These are phyloP conservation scores for Tiphia femorata DNA, from an alignment of 2,888 invertebrate species.

Conservation along the genomic window DNA sequence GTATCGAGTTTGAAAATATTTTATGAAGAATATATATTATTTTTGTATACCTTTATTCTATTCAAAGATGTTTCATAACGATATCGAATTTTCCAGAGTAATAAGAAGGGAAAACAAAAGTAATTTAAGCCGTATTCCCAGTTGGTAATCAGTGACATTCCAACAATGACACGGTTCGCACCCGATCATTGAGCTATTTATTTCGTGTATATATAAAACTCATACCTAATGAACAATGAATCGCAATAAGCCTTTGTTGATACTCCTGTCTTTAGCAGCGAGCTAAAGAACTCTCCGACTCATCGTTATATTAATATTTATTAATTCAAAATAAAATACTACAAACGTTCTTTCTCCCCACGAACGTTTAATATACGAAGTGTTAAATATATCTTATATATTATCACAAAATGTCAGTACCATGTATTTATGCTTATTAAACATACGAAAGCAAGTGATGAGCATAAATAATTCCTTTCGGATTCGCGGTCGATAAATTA, in stretches of 20 bases:
- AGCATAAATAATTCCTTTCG: too few relatives aligned
- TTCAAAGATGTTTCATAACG: slow-evolving; percentile 7
- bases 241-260: slow-evolving; percentile 24
- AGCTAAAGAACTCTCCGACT: slow-evolving; percentile 42
- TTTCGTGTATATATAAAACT: slow-evolving; percentile 55
- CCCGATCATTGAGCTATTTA: slow-evolving; percentile 48
- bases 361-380: slow-evolving; percentile 17
- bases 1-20: too few relatives aligned
- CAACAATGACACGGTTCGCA: slow-evolving; percentile 46
- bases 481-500: too few relatives aligned
- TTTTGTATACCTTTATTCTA: neutral
- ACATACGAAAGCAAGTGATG: too few relatives aligned
- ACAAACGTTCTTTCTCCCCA: slow-evolving; percentile 26
- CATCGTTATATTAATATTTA: slow-evolving; percentile 50
- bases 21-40: neutral
- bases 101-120: slow-evolving; percentile 62
- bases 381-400: slow-evolving; percentile 16
- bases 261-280: slow-evolving; percentile 40
- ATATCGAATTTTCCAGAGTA: slow-evolving; percentile 56
- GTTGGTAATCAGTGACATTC: slow-evolving; percentile 53
- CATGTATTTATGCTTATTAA: too few relatives aligned
- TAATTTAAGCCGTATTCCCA: slow-evolving; percentile 39
- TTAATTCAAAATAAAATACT: slow-evolving; percentile 45
- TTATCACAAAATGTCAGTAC: slow-evolving; percentile 6
- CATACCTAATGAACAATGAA: slow-evolving; percentile 19